Conservation (phyloP, 2,113 vertebrate species). For the Eretmodus cyanostictus region DNA sequence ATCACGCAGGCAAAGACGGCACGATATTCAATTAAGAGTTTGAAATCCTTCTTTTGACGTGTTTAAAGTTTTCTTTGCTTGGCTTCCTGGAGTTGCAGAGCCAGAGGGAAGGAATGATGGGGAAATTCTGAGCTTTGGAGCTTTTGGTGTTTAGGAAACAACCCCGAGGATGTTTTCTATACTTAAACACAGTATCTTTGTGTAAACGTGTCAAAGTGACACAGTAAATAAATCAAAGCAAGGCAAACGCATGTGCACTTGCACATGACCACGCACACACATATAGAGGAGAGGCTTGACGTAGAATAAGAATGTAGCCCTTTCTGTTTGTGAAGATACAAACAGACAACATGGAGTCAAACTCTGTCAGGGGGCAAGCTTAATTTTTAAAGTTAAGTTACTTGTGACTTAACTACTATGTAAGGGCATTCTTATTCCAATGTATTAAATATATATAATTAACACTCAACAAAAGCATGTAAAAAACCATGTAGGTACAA, state of each 20-base stretch:
- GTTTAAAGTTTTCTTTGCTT: slow-evolving; percentile 16
- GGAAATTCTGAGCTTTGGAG: not conserved
- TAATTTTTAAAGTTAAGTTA: not conserved
- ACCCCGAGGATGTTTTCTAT: slow-evolving; percentile 42
- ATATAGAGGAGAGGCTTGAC: not conserved
- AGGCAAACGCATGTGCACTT: not conserved
- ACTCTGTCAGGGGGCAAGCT: not conserved
- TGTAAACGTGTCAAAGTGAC: not conserved
- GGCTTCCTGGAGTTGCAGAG: not conserved
- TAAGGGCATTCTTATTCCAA: not conserved
- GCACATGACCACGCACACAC: not conserved
- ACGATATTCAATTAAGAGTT: not conserved
- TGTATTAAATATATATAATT: not conserved
- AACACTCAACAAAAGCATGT: not conserved
- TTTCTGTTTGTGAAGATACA: not conserved
- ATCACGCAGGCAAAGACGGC: not conserved
- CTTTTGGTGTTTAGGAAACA: slow-evolving; percentile 25
- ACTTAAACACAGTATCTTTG: slow-evolving; percentile 12
- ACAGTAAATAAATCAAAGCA: not conserved
- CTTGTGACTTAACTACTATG: not conserved
- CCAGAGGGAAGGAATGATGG: slow-evolving; percentile 13
- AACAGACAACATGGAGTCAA: not conserved
- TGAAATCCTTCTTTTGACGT: slow-evolving; percentile 4
- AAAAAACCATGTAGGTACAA: not conserved
- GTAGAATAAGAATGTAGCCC: not conserved